Evolutionary conservation across 2,113 vertebrate genomes (phyloP).

Genomic region (Nycticebus coucang): DNA sequence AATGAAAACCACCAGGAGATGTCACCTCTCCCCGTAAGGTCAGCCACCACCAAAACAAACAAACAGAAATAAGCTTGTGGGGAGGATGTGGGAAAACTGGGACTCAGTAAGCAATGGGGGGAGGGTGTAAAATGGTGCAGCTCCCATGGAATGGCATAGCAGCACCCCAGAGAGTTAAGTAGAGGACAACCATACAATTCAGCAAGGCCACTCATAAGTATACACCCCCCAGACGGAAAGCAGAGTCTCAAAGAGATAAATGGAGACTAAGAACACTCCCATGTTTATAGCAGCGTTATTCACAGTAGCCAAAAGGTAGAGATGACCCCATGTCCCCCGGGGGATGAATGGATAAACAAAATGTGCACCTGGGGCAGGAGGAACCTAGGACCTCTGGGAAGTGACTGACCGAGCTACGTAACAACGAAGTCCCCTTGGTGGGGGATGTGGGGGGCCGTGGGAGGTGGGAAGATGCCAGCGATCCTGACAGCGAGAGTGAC

Average conservation of each 20-base stretch:
- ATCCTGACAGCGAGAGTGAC: neutral
- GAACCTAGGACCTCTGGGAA: no score
- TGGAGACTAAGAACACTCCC: neutral
- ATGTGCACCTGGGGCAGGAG: no score
- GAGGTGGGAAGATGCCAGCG: no score
- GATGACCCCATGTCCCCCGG: accelerated
- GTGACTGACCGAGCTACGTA: no score
- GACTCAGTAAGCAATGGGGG: accelerated
- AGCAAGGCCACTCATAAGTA: neutral
- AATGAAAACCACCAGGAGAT: accelerated
- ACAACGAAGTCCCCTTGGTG: no score
- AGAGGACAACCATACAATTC: accelerated
- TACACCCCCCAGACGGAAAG: accelerated
- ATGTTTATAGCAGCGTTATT: accelerated
- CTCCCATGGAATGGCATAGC: neutral
- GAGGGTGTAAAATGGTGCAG: accelerated
- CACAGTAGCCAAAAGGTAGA: accelerated
- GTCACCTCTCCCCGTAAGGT: neutral
- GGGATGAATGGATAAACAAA: accelerated
- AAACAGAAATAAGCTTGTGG: no score
- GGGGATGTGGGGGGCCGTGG: neutral
- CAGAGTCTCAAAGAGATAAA: neutral
- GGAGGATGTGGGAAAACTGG: accelerated
- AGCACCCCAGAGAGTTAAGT: no score
- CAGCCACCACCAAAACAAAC: neutral